phyloP scores from a whole-genome alignment of 2,113 vertebrate genomes.

The Sardina pilchardus region DNA sequence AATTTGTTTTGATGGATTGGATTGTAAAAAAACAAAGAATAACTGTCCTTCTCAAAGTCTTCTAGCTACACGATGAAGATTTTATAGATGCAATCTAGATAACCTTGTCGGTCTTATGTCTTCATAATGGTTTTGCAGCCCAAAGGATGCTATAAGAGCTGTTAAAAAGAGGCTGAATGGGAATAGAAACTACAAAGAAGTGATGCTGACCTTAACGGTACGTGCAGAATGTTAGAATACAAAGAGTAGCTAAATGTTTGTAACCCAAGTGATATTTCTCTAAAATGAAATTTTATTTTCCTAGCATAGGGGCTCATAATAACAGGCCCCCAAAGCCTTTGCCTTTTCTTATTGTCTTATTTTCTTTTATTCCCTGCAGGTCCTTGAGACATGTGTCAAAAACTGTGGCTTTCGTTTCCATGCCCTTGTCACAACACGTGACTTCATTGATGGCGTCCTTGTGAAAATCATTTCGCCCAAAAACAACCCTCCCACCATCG shows the following conservation, averaged over 20 bases:
- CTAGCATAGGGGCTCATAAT: neutral
- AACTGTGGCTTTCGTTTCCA: constrained; percentile 99
- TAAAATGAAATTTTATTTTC: neutral
- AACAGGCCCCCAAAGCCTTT: neutral
- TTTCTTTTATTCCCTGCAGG: constrained; percentile 65
- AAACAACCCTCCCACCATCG: constrained; percentile 94
- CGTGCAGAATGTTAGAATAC: constrained; percentile 55
- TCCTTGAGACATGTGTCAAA: constrained; percentile 96
- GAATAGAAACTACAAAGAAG: constrained; percentile 95
- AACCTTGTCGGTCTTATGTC: neutral
- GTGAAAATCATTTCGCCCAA: constrained; percentile 97
- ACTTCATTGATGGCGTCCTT: constrained; percentile 94
- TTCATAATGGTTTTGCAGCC: constrained; percentile 67
- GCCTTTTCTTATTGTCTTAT: constrained; percentile 12
- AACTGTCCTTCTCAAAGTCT: neutral
- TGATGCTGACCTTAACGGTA: constrained; percentile 96
- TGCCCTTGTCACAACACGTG: constrained; percentile 87
- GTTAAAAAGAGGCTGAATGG: constrained; percentile 95
- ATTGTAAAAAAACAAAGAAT: neutral
- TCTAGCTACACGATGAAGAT: neutral
- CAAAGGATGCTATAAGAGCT: constrained; percentile 94
- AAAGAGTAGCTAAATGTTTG: neutral
- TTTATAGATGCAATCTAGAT: neutral
- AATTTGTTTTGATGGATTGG: neutral
- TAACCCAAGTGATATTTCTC: neutral